Percentiles rank a stretch among this genome's conserved stretches.
Evolutionary conservation across 2,113 vertebrate genomes (phyloP).

Genomic region (Chaetorhynchus papuensis): DNA sequence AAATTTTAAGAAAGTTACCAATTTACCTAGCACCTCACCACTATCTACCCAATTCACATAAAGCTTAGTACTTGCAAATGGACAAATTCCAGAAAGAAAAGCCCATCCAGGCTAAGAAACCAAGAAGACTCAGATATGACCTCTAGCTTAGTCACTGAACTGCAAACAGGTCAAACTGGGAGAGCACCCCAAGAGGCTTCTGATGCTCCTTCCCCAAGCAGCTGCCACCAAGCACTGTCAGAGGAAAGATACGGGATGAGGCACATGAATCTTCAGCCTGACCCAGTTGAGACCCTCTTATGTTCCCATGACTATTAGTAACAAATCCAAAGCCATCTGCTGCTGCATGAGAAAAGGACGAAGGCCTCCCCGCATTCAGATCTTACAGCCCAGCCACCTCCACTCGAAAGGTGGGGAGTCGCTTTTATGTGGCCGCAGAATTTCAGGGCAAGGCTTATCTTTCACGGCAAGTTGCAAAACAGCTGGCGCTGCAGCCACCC

Average conservation of each 20-base stretch:
- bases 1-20: not conserved
- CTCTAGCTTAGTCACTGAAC: not conserved
- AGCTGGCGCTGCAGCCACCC: accelerated
- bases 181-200: not conserved
- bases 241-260: not conserved
- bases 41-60: not conserved
- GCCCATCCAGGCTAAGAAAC: not conserved
- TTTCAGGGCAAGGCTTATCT: not conserved
- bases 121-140: not conserved
- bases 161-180: not conserved
- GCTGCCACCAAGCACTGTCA: not conserved
- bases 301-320: not conserved
- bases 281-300: not conserved
- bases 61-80: not conserved
- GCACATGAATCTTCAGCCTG: not conserved
- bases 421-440: not conserved
- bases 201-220: not conserved
- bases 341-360: not conserved
- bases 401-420: not conserved
- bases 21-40: not conserved
- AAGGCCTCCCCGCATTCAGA: accelerated
- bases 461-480: not conserved
- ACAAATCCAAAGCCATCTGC: not conserved
- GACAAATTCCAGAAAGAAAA: not conserved
- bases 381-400: not conserved